Base-by-base conservation (phyloP, 1,140 invertebrate genomes). In the Oncopodura yosiiana region DNA sequence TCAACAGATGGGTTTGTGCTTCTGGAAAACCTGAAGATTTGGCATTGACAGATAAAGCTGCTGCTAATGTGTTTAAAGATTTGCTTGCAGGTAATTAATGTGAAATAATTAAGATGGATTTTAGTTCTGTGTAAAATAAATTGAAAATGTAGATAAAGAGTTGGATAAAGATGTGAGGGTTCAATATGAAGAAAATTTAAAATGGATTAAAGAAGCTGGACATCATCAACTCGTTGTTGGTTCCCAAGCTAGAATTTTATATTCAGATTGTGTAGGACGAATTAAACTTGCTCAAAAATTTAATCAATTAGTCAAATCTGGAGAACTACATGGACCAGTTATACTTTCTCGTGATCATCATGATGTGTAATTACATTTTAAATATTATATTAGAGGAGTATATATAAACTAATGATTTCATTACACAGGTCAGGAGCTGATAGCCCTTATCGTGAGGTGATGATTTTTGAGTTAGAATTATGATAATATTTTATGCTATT, bases 371-470 rank as follows among this genome's bases (percentile, higher is more conserved):
- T n/a, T n/a, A n/a, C n/a, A n/a, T n/a, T n/a, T n/a, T n/a, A n/a
- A n/a, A n/a, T n/a, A n/a, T n/a, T n/a, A n/a, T n/a, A n/a, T n/a
- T n/a, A n/a, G n/a, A n/a, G n/a, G n/a, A n/a, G n/a, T n/a, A n/a
- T n/a, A n/a, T n/a, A n/a, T n/a, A n/a, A n/a, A n/a, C n/a, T n/a
- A n/a, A n/a, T n/a, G n/a, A n/a, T n/a, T n/a, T n/a, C n/a, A n/a
- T n/a, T n/a, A n/a, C n/a, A n/a, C n/a, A n/a, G n/a, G n/a, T 80
- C 78, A 59, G 81, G 81, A 32, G 80, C 81, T 3, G 81, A 82
- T 67, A 80, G 77, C 61, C 81, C 81, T 6, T 82, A 75, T 70
- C 65, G 81, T 46, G 81, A 83, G n/a, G n/a, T n/a, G n/a, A n/a
- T n/a, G n/a, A n/a, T n/a, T n/a, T n/a, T n/a, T n/a, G n/a, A n/a